phyloP scores from a whole-genome alignment of 2,888 invertebrate species.

The Leucozona laternaria region DNA sequence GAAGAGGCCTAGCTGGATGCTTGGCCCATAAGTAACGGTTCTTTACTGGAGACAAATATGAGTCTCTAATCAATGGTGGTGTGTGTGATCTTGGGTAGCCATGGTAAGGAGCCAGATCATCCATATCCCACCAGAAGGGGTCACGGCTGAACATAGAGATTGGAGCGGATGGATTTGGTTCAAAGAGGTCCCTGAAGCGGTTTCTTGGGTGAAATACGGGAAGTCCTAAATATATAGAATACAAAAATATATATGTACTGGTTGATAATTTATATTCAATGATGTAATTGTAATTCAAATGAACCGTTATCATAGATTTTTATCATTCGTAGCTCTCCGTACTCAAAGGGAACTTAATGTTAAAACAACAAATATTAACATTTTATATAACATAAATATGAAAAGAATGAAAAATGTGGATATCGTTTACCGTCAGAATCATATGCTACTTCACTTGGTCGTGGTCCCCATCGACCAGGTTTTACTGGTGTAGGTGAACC shows the following conservation, averaged over 20 bases:
- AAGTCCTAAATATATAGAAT: conserved; percentile 84
- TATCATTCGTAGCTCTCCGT: conserved; percentile 19
- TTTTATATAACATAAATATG: neutral
- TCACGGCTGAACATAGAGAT: conserved; percentile 92
- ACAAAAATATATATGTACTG: neutral
- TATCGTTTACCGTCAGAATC: conserved; percentile 89
- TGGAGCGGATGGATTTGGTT: conserved; percentile 91
- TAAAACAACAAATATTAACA: neutral
- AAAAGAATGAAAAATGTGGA: conserved; percentile 47
- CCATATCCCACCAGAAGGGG: conserved; percentile 95
- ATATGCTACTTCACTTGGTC: conserved; percentile 89
- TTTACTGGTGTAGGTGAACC: conserved; percentile 90
- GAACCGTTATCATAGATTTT: neutral
- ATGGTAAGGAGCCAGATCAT: conserved; percentile 91
- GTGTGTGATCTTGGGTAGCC: conserved; percentile 87
- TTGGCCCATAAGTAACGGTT: conserved; percentile 95
- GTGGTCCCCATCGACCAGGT: conserved; percentile 88
- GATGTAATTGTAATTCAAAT: neutral
- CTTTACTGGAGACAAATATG: conserved; percentile 95
- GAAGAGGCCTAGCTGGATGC: conserved; percentile 94
- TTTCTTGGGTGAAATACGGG: conserved; percentile 89
- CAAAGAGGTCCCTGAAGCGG: conserved; percentile 88
- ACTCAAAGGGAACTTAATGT: conserved; percentile 13
- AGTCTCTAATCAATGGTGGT: conserved; percentile 92
- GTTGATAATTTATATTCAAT: neutral